phyloP scores from a whole-genome alignment of 2,888 invertebrate genomes.

The Cotesia congregata region DNA sequence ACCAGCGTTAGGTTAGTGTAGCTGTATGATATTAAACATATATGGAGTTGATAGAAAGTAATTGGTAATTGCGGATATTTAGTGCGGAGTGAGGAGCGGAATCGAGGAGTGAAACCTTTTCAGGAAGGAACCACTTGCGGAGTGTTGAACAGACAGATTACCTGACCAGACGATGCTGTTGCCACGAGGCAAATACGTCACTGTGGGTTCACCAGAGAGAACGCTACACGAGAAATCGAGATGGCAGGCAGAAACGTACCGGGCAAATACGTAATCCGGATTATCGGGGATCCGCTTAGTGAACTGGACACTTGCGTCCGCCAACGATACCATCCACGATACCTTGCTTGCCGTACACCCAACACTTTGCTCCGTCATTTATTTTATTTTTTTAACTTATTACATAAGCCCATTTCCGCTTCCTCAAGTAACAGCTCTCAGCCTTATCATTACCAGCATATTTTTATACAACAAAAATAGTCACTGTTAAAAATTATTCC shows the following conservation, averaged over 20 bases:
- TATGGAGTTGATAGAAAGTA: background rate
- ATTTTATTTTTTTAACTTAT: conserved; percentile 2
- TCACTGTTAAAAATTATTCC: too few relatives aligned
- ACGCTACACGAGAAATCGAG: conserved; percentile 58
- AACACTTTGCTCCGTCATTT: background rate
- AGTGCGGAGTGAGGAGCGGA: background rate
- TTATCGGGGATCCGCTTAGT: conserved; percentile 69
- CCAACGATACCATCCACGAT: conserved; percentile 62
- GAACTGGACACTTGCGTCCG: conserved; percentile 67
- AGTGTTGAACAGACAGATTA: conserved; percentile 53
- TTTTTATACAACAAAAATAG: background rate
- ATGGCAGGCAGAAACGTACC: conserved; percentile 58
- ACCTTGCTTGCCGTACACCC: conserved; percentile 31
- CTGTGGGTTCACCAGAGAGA: conserved; percentile 49
- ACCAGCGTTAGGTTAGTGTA: background rate
- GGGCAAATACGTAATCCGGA: conserved; percentile 69
- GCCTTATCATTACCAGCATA: background rate
- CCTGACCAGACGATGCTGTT: conserved; percentile 55
- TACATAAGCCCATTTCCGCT: background rate
- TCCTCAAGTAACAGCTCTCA: background rate
- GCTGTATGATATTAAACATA: background rate
- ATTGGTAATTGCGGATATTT: background rate
- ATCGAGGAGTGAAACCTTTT: background rate
- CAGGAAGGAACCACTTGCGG: conserved; percentile 18
- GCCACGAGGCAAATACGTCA: conserved; percentile 65